phyloP scores from a whole-genome alignment of 2,797 vertebrate genomes.

The Rhyacichthys aspro region DNA sequence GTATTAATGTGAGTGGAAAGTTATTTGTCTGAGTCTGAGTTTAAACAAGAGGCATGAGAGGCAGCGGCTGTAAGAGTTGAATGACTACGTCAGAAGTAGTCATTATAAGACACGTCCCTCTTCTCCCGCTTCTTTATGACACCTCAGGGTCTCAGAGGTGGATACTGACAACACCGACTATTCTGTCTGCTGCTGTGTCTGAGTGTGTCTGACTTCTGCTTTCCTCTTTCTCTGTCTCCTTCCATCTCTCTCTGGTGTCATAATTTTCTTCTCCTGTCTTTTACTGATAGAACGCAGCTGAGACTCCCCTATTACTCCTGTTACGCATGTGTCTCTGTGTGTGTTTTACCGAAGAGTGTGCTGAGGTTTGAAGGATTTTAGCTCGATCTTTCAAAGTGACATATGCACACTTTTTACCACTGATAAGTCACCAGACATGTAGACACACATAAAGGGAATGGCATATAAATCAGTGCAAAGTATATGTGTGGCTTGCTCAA shows the following conservation, averaged over 20 bases:
- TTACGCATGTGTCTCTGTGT: slow-evolving; percentile 19
- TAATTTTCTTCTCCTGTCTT: slow-evolving; percentile 52
- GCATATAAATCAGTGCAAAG: not conserved
- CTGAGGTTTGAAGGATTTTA: slow-evolving; percentile 39
- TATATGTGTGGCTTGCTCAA: not conserved
- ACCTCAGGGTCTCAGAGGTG: slow-evolving; percentile 63
- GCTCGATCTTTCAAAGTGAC: slow-evolving; percentile 22
- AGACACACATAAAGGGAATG: not conserved
- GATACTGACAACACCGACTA: slow-evolving; percentile 62
- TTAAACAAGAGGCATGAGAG: slow-evolving; percentile 16
- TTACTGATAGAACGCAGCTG: slow-evolving; percentile 68
- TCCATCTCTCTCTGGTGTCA: slow-evolving; percentile 52
- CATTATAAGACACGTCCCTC: slow-evolving; percentile 51
- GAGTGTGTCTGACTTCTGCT: slow-evolving; percentile 8
- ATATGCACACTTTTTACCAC: slow-evolving; percentile 22
- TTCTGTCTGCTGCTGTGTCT: slow-evolving; percentile 41
- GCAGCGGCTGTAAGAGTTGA: slow-evolving; percentile 33
- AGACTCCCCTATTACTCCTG: slow-evolving; percentile 74
- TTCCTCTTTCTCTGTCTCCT: slow-evolving; percentile 8
- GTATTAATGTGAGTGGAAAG: not conserved
- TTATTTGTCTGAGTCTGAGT: slow-evolving; percentile 12
- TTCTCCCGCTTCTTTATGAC: slow-evolving; percentile 59
- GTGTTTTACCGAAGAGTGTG: slow-evolving; percentile 20
- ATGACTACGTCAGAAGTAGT: slow-evolving; percentile 59
- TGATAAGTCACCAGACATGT: slow-evolving; percentile 29